Conservation (phyloP, 2,888 invertebrate species). For the Oscheius sp. region DNA sequence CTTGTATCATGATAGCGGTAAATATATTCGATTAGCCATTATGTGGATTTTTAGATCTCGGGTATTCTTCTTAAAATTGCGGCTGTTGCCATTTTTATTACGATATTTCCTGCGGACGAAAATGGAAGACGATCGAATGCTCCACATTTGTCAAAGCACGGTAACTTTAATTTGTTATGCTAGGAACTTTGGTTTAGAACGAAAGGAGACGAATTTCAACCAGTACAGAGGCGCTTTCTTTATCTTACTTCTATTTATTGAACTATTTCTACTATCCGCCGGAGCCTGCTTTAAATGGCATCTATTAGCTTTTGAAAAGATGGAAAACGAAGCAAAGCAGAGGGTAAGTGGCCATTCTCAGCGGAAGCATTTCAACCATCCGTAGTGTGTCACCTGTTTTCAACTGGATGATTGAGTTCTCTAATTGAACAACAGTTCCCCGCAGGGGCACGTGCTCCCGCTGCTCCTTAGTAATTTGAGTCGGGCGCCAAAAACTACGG, state of each 20-base stretch:
- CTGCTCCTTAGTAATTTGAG: constrained; percentile 9
- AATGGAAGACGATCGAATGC: not conserved
- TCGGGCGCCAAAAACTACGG: not conserved
- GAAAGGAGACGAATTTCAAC: constrained; percentile 39
- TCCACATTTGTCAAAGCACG: constrained; percentile 14
- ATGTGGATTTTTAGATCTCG: constrained; percentile 38
- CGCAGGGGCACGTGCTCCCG: constrained; percentile 9
- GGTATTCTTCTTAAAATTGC: constrained; percentile 58
- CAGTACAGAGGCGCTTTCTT: constrained; percentile 55
- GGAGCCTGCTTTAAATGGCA: constrained; percentile 58
- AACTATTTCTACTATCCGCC: constrained; percentile 37
- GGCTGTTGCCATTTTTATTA: constrained; percentile 52
- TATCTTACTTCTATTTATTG: constrained; percentile 42
- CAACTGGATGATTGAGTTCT: constrained; percentile 5
- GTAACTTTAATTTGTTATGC: not conserved
- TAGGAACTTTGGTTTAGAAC: constrained; percentile 6
- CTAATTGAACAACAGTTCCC: constrained; percentile 16
- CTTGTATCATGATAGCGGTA: constrained; percentile 53
- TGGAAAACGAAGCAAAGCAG: constrained; percentile 49
- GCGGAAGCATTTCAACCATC: not conserved
- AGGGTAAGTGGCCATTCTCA: constrained; percentile 37
- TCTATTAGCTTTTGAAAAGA: constrained; percentile 51
- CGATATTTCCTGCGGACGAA: constrained; percentile 45
- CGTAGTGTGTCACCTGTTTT: constrained; percentile 16
- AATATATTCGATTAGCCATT: not conserved